Percentiles rank a stretch among this genome's conserved stretches.
These are phyloP conservation scores for Lophius americanus DNA, from an alignment of 2,797 vertebrate genomes.

Conservation along the genomic window DNA sequence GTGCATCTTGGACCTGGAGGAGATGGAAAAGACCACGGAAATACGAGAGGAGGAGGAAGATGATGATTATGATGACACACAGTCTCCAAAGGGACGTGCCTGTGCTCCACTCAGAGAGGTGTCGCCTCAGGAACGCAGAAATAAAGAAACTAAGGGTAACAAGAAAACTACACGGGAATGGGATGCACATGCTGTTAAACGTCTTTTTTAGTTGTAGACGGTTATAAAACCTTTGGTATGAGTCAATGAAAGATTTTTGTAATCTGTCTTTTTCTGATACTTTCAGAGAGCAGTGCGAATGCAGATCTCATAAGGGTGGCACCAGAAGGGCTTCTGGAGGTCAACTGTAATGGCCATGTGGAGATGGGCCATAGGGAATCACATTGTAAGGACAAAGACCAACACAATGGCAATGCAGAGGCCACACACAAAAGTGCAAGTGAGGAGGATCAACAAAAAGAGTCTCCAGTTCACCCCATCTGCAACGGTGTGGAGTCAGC, in stretches of 20 bases:
- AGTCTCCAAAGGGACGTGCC: constrained; percentile 78
- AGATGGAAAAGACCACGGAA: constrained; percentile 91
- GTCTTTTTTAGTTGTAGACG: not conserved
- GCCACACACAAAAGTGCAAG: constrained; percentile 35
- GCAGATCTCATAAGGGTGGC: constrained; percentile 64
- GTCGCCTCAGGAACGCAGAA: constrained; percentile 79
- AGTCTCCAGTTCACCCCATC: constrained; percentile 44
- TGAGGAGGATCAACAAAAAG: constrained; percentile 42
- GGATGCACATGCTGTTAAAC: not conserved
- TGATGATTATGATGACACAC: constrained; percentile 77
- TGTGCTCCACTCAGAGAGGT: constrained; percentile 83
- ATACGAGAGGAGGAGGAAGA: constrained; percentile 84
- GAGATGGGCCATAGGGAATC: constrained; percentile 58
- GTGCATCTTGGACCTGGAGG: constrained; percentile 94
- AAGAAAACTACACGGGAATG: not conserved
- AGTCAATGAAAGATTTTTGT: constrained; percentile 5
- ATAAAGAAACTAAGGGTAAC: constrained; percentile 74
- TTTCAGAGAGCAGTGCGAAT: constrained; percentile 56
- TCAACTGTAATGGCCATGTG: constrained; percentile 91
- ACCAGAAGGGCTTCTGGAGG: constrained; percentile 75
- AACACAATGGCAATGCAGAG: constrained; percentile 79
- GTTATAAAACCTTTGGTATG: not conserved
- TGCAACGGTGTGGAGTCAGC: constrained; percentile 74
- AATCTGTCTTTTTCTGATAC: constrained; percentile 5
- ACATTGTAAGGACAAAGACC: constrained; percentile 74